These are phyloP conservation scores for Phoeniculus purpureus DNA, from an alignment of 2,797 vertebrate genomes.

Conservation along the genomic window DNA sequence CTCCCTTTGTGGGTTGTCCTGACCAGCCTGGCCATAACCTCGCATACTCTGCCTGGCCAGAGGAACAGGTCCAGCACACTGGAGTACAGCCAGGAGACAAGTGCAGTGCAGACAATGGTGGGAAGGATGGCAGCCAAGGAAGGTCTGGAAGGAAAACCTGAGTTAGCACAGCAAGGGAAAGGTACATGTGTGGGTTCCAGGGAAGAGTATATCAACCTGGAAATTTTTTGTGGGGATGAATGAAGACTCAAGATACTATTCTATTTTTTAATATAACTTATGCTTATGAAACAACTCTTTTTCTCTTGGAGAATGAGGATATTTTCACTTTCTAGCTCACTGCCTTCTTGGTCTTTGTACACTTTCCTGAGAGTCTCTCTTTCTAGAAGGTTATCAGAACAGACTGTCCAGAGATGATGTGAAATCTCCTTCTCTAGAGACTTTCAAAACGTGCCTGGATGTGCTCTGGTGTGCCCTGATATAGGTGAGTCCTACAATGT, in stretches of 20 bases:
- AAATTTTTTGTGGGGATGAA: not conserved
- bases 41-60: accelerated
- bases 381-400: not conserved
- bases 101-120: accelerated
- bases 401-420: too few species aligned
- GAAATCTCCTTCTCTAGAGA: too few species aligned
- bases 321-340: not conserved
- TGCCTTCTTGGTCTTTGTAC: not conserved
- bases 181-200: accelerated
- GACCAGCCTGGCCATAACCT: not conserved
- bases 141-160: not conserved
- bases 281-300: not conserved
- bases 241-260: not conserved
- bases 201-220: not conserved
- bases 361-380: not conserved
- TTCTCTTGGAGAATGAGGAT: not conserved
- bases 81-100: accelerated
- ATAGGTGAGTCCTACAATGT: not conserved
- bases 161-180: not conserved
- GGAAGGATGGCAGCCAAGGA: not conserved
- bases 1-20: not conserved
- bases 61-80: accelerated
- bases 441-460: too few species aligned
- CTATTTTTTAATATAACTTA: not conserved
- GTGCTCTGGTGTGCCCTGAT: too few species aligned